phyloP scores from a whole-genome alignment of 2,888 invertebrate species.

The Nyleta sp. region DNA sequence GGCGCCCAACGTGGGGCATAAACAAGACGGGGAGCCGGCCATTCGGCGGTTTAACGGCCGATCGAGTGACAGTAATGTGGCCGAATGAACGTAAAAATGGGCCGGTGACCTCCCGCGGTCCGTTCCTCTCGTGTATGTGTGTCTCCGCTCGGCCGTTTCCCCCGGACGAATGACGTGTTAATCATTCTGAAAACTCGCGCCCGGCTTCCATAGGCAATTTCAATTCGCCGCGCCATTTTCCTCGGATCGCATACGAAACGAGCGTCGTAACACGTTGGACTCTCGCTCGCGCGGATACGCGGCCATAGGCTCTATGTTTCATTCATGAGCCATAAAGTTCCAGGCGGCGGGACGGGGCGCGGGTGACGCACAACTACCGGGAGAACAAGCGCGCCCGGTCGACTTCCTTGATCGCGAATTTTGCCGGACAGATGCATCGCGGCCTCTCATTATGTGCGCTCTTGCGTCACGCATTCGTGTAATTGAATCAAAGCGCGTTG shows the following conservation, averaged over 20 bases:
- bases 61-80: slow-evolving; percentile 78
- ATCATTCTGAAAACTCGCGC: too few species aligned
- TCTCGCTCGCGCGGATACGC: slow-evolving; percentile 22
- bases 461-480: slow-evolving; percentile 26
- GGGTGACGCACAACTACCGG: slow-evolving; percentile 16
- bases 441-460: slow-evolving; percentile 33
- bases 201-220: too few species aligned
- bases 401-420: slow-evolving; percentile 59
- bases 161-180: slow-evolving; percentile 1
- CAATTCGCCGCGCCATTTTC: too few species aligned
- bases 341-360: not conserved
- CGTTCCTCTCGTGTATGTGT: too few species aligned
- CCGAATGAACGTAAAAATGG: slow-evolving; percentile 78
- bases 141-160: slow-evolving; percentile 16
- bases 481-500: slow-evolving; percentile 40
- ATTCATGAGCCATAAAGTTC: slow-evolving; percentile 77
- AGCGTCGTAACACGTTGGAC: too few species aligned
- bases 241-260: too few species aligned
- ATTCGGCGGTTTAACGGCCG: slow-evolving; percentile 77
- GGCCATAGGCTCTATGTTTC: slow-evolving; percentile 76
- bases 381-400: slow-evolving; percentile 3
- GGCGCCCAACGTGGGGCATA: slow-evolving; percentile 58
- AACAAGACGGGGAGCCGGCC: slow-evolving; percentile 67
- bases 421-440: slow-evolving; percentile 42
- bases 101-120: slow-evolving; percentile 70